Conservation (phyloP, 1,140 invertebrate species). For the Mactra quadrangularis region DNA sequence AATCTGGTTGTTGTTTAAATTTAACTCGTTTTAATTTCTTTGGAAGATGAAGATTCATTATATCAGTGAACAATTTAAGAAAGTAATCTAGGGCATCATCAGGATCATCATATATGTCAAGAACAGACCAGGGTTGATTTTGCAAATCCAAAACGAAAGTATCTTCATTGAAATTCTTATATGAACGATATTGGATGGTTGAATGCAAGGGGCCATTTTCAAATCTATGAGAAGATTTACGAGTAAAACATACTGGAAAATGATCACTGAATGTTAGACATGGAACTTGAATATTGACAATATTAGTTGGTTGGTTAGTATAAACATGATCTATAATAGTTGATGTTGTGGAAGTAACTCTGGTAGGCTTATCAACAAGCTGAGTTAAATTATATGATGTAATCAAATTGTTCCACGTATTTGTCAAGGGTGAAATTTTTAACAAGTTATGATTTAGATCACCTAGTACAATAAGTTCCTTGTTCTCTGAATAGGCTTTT, state of each 20-base stretch:
- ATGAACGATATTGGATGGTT: not conserved
- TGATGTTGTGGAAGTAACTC: not conserved
- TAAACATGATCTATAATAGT: slow-evolving; percentile 17
- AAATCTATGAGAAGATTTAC: not conserved
- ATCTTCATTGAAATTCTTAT: slow-evolving; percentile 13
- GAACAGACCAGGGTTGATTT: slow-evolving; percentile 18
- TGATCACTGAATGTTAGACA: slow-evolving; percentile 7
- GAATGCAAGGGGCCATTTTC: not conserved
- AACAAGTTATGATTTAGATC: not conserved
- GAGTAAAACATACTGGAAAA: not conserved
- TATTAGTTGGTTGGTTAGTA: slow-evolving; percentile 1
- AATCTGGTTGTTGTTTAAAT: slow-evolving; percentile 3
- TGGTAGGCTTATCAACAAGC: slow-evolving; percentile 2
- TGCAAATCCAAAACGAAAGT: not conserved
- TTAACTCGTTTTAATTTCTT: not conserved
- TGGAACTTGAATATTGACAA: not conserved
- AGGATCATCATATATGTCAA: slow-evolving; percentile 1
- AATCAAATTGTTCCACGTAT: not conserved
- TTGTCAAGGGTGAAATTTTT: not conserved
- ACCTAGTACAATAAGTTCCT: not conserved
- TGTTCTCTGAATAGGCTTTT: not conserved
- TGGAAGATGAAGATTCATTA: not conserved
- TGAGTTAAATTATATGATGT: slow-evolving; percentile 1
- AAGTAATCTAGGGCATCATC: slow-evolving; percentile 13
- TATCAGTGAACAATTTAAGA: not conserved